These are phyloP conservation scores for Melikaiella ostensackeni DNA, from an alignment of 2,888 invertebrate species.

Conservation along the genomic window DNA sequence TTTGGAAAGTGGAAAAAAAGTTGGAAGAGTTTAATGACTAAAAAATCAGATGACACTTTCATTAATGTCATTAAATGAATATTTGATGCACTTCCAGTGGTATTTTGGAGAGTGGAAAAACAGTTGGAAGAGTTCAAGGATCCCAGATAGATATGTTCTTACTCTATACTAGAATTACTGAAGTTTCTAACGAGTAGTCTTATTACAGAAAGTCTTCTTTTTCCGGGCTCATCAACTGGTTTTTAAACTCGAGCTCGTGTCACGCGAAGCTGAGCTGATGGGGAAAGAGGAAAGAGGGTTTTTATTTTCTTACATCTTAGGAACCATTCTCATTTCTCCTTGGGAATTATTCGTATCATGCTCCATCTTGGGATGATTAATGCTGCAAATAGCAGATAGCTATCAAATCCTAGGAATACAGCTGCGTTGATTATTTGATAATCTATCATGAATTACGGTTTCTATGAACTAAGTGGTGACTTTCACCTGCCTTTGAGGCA, in stretches of 20 bases:
- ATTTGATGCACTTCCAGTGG: no score
- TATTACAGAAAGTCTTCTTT: not conserved
- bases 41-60: no score
- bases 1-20: no score
- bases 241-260: not conserved
- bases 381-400: conserved; percentile 19
- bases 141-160: not conserved
- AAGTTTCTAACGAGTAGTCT: not conserved
- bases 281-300: not conserved
- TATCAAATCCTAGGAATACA: conserved; percentile 8
- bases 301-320: not conserved
- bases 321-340: not conserved
- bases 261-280: not conserved
- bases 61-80: no score
- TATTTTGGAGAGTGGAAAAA: no score
- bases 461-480: conserved; percentile 12
- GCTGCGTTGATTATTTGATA: conserved; percentile 15
- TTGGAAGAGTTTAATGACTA: no score
- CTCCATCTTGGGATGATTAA: conserved; percentile 20
- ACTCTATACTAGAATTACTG: not conserved
- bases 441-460: conserved; percentile 15
- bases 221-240: not conserved
- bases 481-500: conserved; percentile 32
- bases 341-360: not conserved
- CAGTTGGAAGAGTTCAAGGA: not conserved